Conservation (phyloP, 2,113 vertebrate genomes). For the Heterochromis multidens region DNA sequence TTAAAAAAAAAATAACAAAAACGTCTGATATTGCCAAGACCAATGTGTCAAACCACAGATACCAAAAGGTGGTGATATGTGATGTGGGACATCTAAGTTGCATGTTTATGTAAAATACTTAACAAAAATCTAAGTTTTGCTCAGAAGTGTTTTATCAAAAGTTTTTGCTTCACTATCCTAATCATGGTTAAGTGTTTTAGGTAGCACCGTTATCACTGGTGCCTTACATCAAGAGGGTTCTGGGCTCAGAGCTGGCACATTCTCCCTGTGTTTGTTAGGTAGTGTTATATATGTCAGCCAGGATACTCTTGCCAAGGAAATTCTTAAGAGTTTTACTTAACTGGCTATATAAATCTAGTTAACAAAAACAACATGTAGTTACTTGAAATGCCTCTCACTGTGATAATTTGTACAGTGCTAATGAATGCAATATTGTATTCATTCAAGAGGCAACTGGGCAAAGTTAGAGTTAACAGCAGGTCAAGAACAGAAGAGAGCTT, state of each 20-base stretch:
- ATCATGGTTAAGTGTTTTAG: not conserved
- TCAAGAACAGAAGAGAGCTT: not conserved
- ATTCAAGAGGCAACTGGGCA: not conserved
- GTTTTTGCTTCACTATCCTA: not conserved
- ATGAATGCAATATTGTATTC: not conserved
- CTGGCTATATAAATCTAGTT: not conserved
- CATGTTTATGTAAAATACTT: not conserved
- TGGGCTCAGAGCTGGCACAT: not conserved
- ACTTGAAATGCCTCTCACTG: not conserved
- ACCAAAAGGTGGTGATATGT: not conserved
- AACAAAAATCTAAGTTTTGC: not conserved
- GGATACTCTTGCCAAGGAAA: not conserved
- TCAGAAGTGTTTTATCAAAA: not conserved
- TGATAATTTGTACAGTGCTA: not conserved
- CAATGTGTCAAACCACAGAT: not conserved
- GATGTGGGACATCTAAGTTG: not conserved
- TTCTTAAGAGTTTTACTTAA: not conserved
- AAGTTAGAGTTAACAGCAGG: not conserved
- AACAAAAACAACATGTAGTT: not conserved
- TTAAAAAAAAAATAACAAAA: too few relatives aligned
- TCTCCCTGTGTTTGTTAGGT: not conserved
- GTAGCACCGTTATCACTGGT: not conserved
- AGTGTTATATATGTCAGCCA: not conserved
- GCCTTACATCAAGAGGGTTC: not conserved
- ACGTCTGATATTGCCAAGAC: not conserved